A percentile compares a stretch with the other conserved stretches of the same genome.
These are phyloP conservation scores for Axea sp. DNA, from an alignment of 2,888 invertebrate species.

Conservation along the genomic window DNA sequence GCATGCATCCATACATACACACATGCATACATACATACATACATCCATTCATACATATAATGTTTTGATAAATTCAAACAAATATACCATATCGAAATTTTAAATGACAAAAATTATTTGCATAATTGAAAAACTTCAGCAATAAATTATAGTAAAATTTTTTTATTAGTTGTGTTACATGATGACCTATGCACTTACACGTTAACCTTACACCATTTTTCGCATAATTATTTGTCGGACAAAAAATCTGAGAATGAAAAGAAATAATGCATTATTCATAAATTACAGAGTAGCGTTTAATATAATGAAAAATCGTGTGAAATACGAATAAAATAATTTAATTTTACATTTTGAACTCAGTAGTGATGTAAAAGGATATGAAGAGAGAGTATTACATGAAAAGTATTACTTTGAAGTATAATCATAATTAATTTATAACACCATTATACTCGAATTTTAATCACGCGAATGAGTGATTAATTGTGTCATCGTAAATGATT, in stretches of 20 bases:
- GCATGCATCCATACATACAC: too few species aligned
- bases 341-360: slow-evolving; percentile 10
- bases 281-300: slow-evolving; percentile 12
- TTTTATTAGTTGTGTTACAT: slow-evolving; percentile 7
- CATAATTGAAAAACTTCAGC: too few species aligned
- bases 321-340: slow-evolving; percentile 1
- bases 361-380: slow-evolving; percentile 4
- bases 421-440: slow-evolving; percentile 23
- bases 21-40: too few species aligned
- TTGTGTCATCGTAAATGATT: neutral
- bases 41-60: too few species aligned
- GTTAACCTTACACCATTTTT: neutral
- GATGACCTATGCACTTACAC: slow-evolving; percentile 36
- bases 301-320: slow-evolving; percentile 4
- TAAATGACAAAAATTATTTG: too few species aligned
- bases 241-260: neutral
- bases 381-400: neutral
- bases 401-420: slow-evolving; percentile 12
- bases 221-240: slow-evolving; percentile 13
- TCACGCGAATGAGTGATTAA: slow-evolving; percentile 5
- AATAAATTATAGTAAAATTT: too few species aligned
- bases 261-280: slow-evolving; percentile 24
- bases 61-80: too few species aligned
- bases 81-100: too few species aligned
- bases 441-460: slow-evolving; percentile 5